Evolutionary conservation across 2,888 invertebrate genomes (phyloP).

Genomic region (Girardia tigrina): DNA sequence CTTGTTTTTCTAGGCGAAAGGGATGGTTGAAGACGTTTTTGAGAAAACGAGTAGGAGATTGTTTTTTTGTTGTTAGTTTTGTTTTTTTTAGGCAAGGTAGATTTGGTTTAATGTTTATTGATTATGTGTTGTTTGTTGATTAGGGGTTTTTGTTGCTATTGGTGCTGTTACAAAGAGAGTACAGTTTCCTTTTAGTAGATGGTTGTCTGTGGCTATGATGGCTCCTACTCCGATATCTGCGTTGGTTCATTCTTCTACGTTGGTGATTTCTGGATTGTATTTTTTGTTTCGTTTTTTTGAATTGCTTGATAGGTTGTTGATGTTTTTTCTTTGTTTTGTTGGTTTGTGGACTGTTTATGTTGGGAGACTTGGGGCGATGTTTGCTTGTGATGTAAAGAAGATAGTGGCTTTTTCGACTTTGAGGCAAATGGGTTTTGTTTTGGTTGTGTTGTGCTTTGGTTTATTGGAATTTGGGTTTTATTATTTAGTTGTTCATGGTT

Average conservation of each 20-base stretch:
- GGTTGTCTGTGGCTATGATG: slow-evolving; percentile 63
- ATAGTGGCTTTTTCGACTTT: slow-evolving; percentile 66
- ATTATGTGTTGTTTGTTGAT: no score
- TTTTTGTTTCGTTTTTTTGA: slow-evolving; percentile 61
- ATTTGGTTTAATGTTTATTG: no score
- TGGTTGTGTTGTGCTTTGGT: slow-evolving; percentile 57
- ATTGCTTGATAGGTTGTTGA: slow-evolving; percentile 49
- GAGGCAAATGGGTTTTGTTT: slow-evolving; percentile 64
- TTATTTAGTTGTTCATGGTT: slow-evolving; percentile 62
- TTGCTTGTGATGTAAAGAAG: slow-evolving; percentile 58
- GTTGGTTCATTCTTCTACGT: slow-evolving; percentile 65
- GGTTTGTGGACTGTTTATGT: not conserved
- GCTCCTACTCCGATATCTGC: slow-evolving; percentile 66
- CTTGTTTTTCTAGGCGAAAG: no score
- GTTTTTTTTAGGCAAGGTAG: no score
- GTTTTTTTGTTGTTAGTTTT: no score
- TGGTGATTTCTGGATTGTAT: slow-evolving; percentile 65
- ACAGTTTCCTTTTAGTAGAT: slow-evolving; percentile 66
- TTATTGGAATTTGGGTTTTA: slow-evolving; percentile 57
- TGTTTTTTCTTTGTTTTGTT: slow-evolving; percentile 50
- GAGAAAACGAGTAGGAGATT: no score
- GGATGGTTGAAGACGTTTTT: no score
- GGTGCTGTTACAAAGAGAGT: no score
- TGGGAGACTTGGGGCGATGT: not conserved
- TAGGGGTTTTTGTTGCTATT: no score